phyloP scores from a whole-genome alignment of 2,888 invertebrate genomes.

The Theretra japonica region DNA sequence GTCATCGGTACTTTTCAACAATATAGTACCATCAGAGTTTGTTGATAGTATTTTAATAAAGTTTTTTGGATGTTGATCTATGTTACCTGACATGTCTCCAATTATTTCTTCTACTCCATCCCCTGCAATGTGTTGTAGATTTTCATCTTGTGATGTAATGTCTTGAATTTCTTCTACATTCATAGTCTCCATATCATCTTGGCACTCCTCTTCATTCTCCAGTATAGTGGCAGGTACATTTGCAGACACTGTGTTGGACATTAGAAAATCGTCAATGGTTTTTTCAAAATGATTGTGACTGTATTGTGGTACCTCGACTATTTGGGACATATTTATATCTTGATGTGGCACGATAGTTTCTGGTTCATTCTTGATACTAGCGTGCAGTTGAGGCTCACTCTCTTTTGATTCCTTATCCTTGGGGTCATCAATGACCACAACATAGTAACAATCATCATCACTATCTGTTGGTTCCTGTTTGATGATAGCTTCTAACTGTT shows the following conservation, averaged over 20 bases:
- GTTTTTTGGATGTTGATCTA: constrained; percentile 55
- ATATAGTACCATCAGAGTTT: constrained; percentile 64
- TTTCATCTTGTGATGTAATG: constrained; percentile 52
- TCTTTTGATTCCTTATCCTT: constrained; percentile 53
- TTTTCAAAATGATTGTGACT: constrained; percentile 58
- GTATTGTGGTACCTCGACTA: constrained; percentile 30
- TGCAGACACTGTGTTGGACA: constrained; percentile 66
- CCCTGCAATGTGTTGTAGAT: constrained; percentile 42
- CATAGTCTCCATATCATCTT: constrained; percentile 59
- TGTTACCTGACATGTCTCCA: constrained; percentile 40
- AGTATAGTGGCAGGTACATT: constrained; percentile 78
- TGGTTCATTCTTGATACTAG: constrained; percentile 42
- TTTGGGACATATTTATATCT: not conserved
- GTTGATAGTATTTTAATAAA: constrained; percentile 69
- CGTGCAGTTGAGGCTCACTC: constrained; percentile 8
- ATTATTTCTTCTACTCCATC: constrained; percentile 46
- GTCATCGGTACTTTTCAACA: constrained; percentile 64
- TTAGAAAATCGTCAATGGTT: constrained; percentile 69
- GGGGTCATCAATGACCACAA: constrained; percentile 76
- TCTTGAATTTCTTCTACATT: constrained; percentile 58
- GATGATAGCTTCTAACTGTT: constrained; percentile 72
- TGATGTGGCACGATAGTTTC: constrained; percentile 38
- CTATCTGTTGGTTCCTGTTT: constrained; percentile 73
- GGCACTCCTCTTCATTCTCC: constrained; percentile 73
- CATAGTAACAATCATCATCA: constrained; percentile 80